phyloP scores from a whole-genome alignment of 2,888 invertebrate species.

The Drosophila cyrtoloma region DNA sequence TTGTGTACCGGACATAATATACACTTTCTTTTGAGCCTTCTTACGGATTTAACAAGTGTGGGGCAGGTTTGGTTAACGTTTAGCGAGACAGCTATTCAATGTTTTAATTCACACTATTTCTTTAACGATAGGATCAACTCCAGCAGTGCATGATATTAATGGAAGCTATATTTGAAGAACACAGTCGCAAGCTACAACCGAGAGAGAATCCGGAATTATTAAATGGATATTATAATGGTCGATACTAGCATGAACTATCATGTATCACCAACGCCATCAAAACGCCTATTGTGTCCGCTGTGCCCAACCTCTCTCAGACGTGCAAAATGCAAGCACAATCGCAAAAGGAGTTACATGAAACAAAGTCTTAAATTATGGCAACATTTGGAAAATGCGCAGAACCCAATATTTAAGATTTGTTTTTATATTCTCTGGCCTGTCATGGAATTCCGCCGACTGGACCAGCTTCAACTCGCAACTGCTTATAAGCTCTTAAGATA shows the following conservation, averaged over 20 bases:
- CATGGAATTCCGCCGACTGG: background rate
- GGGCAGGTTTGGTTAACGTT: slow-evolving; percentile 89
- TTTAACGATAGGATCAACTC: slow-evolving; percentile 90
- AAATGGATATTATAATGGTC: slow-evolving; percentile 31
- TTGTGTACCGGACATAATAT: slow-evolving; percentile 88
- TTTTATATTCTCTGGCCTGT: background rate
- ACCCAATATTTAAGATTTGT: background rate
- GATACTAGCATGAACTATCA: slow-evolving; percentile 17
- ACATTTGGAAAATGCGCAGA: background rate
- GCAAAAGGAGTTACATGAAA: slow-evolving; percentile 94
- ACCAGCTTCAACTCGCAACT: background rate
- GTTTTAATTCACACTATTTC: background rate
- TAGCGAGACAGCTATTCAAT: background rate
- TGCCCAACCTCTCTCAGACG: slow-evolving; percentile 85
- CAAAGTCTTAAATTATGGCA: slow-evolving; percentile 77
- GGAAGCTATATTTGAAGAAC: slow-evolving; percentile 90
- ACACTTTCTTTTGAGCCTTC: slow-evolving; percentile 88
- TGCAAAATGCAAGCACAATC: slow-evolving; percentile 92
- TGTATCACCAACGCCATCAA: slow-evolving; percentile 40
- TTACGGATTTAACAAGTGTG: slow-evolving; percentile 93
- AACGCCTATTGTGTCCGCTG: slow-evolving; percentile 81
- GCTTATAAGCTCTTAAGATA: background rate
- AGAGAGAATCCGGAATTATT: slow-evolving; percentile 53
- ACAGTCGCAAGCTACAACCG: slow-evolving; percentile 81
- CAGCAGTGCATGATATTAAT: slow-evolving; percentile 92